phyloP scores from a whole-genome alignment of 2,888 invertebrate genomes.

The Metalampra italica region DNA sequence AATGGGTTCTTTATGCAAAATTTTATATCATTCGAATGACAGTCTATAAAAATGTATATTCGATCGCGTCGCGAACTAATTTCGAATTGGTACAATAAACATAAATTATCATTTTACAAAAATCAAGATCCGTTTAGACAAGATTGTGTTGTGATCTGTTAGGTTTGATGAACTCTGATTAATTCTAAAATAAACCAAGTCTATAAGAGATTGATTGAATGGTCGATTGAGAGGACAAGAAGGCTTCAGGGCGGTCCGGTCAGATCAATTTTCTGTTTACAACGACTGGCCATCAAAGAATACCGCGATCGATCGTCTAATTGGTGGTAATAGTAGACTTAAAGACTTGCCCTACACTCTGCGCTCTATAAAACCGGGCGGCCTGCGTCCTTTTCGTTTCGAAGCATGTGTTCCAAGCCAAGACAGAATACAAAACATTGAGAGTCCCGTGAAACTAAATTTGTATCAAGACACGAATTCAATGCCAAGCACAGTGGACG shows the following conservation, averaged over 20 bases:
- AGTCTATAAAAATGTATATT: not conserved
- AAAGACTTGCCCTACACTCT: slow-evolving; percentile 19
- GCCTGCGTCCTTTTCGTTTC: no score
- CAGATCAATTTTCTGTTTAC: slow-evolving; percentile 72
- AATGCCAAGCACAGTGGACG: no score
- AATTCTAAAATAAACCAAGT: not conserved
- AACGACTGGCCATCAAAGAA: slow-evolving; percentile 64
- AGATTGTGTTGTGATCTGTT: not conserved
- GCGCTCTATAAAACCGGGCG: slow-evolving; percentile 20
- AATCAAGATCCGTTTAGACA: not conserved
- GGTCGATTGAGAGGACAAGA: slow-evolving; percentile 11
- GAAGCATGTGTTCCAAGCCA: no score
- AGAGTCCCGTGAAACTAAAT: no score
- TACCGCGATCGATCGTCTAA: slow-evolving; percentile 54
- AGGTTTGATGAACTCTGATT: slow-evolving; percentile 11
- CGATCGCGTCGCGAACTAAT: slow-evolving; percentile 1
- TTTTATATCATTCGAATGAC: slow-evolving; percentile 2
- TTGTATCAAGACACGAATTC: no score
- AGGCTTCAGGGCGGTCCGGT: slow-evolving; percentile 50
- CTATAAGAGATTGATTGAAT: slow-evolving; percentile 13
- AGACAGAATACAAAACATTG: no score
- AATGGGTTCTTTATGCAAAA: slow-evolving; percentile 7
- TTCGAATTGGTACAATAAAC: slow-evolving; percentile 4
- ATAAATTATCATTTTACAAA: slow-evolving; percentile 8
- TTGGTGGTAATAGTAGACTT: slow-evolving; percentile 68